Evolutionary conservation across 2,797 vertebrate species (phyloP), one percentile per base, ranked within the genome.

Genomic region (Argentina silus): DNA sequence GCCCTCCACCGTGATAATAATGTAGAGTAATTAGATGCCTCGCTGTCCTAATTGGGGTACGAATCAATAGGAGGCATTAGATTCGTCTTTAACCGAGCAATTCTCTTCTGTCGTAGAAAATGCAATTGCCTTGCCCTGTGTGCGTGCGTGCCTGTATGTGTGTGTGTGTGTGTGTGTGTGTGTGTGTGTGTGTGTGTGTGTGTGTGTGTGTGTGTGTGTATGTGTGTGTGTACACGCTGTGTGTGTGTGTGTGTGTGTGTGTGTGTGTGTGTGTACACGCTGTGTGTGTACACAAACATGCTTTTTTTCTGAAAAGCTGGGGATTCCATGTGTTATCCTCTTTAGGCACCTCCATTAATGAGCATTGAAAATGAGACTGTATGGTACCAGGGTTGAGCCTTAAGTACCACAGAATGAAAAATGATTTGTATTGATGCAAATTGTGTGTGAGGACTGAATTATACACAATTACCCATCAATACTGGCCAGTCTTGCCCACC

Each of bases 401-500:
- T 96, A 94, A 95, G 95, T 91, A 94, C 92, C 90, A 92, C 93
- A 91, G 94, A 97, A 96, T 95, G 93, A 82, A 87, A 91, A 93
- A 91, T 86, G 94, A 90, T 91, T 91, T 91, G 89, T 92, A 88
- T 95, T 96, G 96, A 97, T 97, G 96, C 95, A 96, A 97, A 96
- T 98, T 93, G 87, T 95, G 92, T 92, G 94, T 94, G 94, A 94
- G 93, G 93, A 96, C 95, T 94, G 95, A 97, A 96, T 97, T 95
- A 97, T 93, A 92, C 94, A 95, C 95, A 97, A 98, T 98, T 98
- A 98, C 93, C 93, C 94, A 93, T 94, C 93, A 96, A 96, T 94
- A 96, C 95, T 95, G 96, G 96, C 95, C 96, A 96, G 95, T 94
- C 94, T 90, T 96, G 96, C 96, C 96, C 95, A 96, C 94, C 95